A percentile compares a stretch with the other conserved stretches of the same genome.
These are phyloP conservation scores for Grus americana DNA, from an alignment of 2,113 vertebrate genomes.

Conservation along the genomic window DNA sequence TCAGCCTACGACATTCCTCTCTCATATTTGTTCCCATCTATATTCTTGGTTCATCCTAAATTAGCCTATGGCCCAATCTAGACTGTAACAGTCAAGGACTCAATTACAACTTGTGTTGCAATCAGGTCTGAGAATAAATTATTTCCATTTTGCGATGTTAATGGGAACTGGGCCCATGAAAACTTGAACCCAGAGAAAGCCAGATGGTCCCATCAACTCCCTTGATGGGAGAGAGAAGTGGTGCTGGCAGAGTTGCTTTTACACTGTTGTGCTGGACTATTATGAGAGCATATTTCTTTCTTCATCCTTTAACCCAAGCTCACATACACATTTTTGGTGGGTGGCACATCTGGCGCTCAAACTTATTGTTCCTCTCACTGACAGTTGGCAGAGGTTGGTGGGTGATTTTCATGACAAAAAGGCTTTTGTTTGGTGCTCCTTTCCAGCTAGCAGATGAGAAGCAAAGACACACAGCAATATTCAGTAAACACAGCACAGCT, in stretches of 20 bases:
- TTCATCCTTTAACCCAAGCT: conserved; percentile 35
- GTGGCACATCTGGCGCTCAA: conserved; percentile 65
- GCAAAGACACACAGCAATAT: conserved; percentile 36
- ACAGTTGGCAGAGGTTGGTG: conserved; percentile 62
- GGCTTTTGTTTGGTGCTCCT: conserved; percentile 55
- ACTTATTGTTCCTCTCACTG: conserved; percentile 64
- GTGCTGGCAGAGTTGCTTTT: conserved; percentile 37
- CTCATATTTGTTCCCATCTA: conserved; percentile 39
- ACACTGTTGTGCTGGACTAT: conserved; percentile 17
- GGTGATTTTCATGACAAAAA: conserved; percentile 71
- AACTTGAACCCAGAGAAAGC: conserved; percentile 60
- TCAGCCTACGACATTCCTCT: conserved; percentile 27
- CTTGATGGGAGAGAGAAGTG: conserved; percentile 19
- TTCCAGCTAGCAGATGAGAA: conserved; percentile 61
- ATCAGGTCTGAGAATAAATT: conserved; percentile 61
- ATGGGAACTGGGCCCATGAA: conserved; percentile 48
- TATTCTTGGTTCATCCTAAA: conserved; percentile 46
- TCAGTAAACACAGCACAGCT: conserved; percentile 32
- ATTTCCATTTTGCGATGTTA: conserved; percentile 54
- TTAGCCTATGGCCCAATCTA: conserved; percentile 41
- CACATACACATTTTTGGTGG: conserved; percentile 5
- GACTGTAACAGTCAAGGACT: conserved; percentile 43
- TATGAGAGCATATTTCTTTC: conserved; percentile 39
- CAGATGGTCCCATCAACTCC: conserved; percentile 51
- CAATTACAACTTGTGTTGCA: conserved; percentile 57